A percentile compares a stretch with the other conserved stretches of the same genome.
Conservation (phyloP, 1,140 invertebrate species). For the Polypedilum pembai region DNA sequence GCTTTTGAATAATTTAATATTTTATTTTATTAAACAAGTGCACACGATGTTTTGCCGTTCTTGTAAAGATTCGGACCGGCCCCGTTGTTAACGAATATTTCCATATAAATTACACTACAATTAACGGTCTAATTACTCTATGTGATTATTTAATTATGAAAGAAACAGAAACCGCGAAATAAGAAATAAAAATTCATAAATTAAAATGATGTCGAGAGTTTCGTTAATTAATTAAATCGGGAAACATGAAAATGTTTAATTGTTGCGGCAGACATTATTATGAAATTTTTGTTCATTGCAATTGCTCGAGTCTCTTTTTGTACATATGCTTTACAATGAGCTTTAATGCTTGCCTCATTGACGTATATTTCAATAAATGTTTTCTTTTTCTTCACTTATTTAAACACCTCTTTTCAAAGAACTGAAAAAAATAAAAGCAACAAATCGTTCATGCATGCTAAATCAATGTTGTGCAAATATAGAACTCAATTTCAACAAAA, state of each 20-base stretch:
- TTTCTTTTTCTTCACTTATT: neutral
- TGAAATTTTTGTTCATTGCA: slow-evolving; percentile 11
- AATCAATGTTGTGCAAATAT: slow-evolving; percentile 19
- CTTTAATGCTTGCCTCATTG: slow-evolving; percentile 17
- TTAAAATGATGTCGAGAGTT: slow-evolving; percentile 22
- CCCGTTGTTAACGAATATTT: slow-evolving; percentile 11
- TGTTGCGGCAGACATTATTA: slow-evolving; percentile 9
- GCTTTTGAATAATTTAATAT: neutral
- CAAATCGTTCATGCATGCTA: slow-evolving; percentile 8
- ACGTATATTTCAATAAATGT: neutral
- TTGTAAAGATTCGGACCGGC: neutral
- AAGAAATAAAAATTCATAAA: slow-evolving; percentile 25
- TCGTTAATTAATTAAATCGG: slow-evolving; percentile 18
- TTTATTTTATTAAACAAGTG: neutral
- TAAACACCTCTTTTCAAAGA: no score
- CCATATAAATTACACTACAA: slow-evolving; percentile 26
- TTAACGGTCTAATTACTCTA: slow-evolving; percentile 27
- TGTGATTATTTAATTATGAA: slow-evolving; percentile 27
- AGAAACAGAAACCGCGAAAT: neutral
- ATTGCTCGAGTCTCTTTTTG: neutral
- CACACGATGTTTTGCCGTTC: slow-evolving; percentile 1
- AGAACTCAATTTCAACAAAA: neutral
- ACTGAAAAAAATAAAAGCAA: neutral
- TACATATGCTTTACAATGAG: slow-evolving; percentile 5
- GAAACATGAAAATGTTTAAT: slow-evolving; percentile 19